These are phyloP conservation scores for Philereme transversata DNA, from an alignment of 2,888 invertebrate species.

Conservation along the genomic window DNA sequence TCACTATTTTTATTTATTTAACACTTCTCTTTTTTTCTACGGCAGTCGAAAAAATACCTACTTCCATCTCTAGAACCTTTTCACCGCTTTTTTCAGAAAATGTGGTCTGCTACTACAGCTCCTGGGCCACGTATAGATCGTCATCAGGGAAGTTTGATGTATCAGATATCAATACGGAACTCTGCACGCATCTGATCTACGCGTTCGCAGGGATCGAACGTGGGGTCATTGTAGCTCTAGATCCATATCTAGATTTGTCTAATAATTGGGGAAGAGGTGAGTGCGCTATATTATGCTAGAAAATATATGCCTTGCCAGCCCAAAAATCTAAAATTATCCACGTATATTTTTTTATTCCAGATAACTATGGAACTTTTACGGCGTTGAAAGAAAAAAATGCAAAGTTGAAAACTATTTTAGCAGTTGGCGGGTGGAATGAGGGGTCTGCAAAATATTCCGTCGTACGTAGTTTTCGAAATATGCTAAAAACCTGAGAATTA, in stretches of 20 bases:
- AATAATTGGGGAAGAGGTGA: conserved; percentile 84
- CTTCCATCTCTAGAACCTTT: too few relatives aligned
- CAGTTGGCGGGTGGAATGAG: conserved; percentile 89
- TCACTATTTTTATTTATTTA: too few relatives aligned
- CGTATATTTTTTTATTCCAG: conserved; percentile 48
- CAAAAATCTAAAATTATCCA: not conserved
- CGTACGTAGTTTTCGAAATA: conserved; percentile 55
- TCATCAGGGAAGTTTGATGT: conserved; percentile 87
- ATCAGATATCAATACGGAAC: conserved; percentile 85
- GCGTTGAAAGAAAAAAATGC: conserved; percentile 79
- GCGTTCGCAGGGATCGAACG: conserved; percentile 87
- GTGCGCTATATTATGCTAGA: conserved; percentile 14
- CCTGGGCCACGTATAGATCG: conserved; percentile 89
- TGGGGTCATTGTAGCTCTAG: conserved; percentile 79
- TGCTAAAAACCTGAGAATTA: not conserved
- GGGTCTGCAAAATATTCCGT: conserved; percentile 84
- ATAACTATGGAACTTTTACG: conserved; percentile 81
- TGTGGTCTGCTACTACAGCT: conserved; percentile 90
- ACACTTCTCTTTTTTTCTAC: too few relatives aligned
- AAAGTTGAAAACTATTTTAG: conserved; percentile 83
- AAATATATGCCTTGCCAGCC: not conserved
- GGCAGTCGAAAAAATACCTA: not conserved
- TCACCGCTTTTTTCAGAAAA: conserved; percentile 71
- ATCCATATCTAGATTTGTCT: conserved; percentile 85
- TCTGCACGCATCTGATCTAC: conserved; percentile 91